Base-by-base conservation (phyloP, 2,888 invertebrate species). In the Gordius sp. region DNA sequence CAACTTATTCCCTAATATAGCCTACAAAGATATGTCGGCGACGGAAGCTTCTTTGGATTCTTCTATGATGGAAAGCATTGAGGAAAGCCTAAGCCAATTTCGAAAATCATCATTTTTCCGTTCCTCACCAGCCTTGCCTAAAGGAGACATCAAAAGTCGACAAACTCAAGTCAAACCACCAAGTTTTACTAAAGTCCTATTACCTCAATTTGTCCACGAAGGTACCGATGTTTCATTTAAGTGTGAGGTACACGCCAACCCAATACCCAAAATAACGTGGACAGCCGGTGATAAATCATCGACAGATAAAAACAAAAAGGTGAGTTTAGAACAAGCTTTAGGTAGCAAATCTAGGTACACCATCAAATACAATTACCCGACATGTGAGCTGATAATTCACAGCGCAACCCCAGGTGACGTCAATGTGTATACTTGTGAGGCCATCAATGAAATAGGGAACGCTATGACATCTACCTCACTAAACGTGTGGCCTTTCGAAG, bases 341-440 rank as follows among this genome's bases (percentile, higher is more conserved):
- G 4, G 4, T 18, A 18, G n/a, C 20, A 8, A 47, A 47, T 4
- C 8, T 4, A 8, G 47, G 13, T 54, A 27, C 20, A 8, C 16
- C 8, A n/a, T 54, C 8, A 8, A 24, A 26, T 28, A 54, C 20
- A 8, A 27, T 16, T 28, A 26, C 20, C 55, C 55, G 8, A 24
- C 2, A 4, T n/a, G 27, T 27, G 27, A 54, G 27, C 27, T 54
- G 4, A 13, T 16, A 16, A 54, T 54, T 8, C 27, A 16, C 27
- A 25, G 23, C 27, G 16, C 27, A 25, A 16, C 13, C 4, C 4
- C 8, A 8, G 13, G 2, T 27, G 55, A 54, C 27, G 26, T 27
- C 13, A 54, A 54, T 16, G 16, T 28, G 8, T 54, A 54, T 54
- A 16, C 55, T 8, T 54, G 55, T 27, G 55, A 54, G 27, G 55